A percentile compares a stretch with the other conserved stretches of the same genome.
Conservation (phyloP, 1,140 invertebrate genomes). For the Pissodes strobi region DNA sequence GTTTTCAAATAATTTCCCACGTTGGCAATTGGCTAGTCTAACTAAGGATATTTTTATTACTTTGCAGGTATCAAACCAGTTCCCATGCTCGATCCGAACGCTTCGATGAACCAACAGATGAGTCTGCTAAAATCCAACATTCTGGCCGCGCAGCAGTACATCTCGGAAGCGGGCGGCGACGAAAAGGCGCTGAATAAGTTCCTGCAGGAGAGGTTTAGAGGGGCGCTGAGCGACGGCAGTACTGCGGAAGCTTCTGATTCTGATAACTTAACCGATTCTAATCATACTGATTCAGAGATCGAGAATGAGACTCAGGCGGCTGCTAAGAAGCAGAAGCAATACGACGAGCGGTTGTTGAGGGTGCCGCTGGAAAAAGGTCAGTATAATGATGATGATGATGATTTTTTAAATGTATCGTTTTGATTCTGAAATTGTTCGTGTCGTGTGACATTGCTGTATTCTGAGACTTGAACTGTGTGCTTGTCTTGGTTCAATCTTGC, state of each 20-base stretch:
- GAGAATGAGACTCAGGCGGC: conserved; percentile 54
- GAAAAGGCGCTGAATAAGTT: conserved; percentile 56
- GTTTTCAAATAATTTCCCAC: too few species aligned
- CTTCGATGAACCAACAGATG: conserved; percentile 64
- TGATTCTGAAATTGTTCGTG: too few species aligned
- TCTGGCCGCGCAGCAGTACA: conserved; percentile 62
- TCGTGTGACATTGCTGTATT: too few species aligned
- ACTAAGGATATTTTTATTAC: too few species aligned
- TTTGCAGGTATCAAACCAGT: conserved; percentile 65
- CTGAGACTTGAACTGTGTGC: too few species aligned
- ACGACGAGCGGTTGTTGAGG: conserved; percentile 67
- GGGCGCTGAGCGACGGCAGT: conserved; percentile 58
- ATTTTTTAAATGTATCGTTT: too few species aligned
- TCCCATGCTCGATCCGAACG: conserved; percentile 62
- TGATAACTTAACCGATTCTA: conserved; percentile 61
- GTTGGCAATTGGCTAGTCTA: too few species aligned
- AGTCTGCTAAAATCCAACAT: conserved; percentile 65
- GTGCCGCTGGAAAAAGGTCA: conserved; percentile 73
- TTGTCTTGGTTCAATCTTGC: too few species aligned
- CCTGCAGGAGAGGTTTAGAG: conserved; percentile 60
- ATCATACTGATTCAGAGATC: conserved; percentile 56
- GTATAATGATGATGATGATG: too few species aligned
- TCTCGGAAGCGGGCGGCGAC: conserved; percentile 58
- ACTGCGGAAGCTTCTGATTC: conserved; percentile 61
- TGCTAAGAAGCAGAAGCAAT: conserved; percentile 57